Evolutionary conservation across 2,888 invertebrate genomes (phyloP).

Genomic region (Salpingus planirostris): DNA sequence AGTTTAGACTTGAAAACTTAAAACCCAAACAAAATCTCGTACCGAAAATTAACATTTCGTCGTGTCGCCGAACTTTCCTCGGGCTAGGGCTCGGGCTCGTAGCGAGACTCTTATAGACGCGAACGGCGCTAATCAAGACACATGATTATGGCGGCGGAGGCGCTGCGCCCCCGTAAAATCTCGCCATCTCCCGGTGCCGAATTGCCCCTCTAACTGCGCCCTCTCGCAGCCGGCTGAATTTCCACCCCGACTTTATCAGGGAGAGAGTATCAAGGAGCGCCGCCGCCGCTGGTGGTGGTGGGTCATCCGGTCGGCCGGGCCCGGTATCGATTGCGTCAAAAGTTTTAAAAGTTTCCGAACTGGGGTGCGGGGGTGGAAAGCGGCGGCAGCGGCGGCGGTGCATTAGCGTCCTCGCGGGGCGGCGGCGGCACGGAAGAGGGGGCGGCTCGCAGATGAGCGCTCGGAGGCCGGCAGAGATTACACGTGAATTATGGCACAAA

Average conservation of each 20-base stretch:
- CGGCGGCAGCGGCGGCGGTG: constrained; percentile 8
- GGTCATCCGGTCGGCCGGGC: no score
- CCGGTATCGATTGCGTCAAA: constrained; percentile 10
- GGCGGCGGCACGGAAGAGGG: constrained; percentile 20
- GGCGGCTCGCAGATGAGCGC: constrained; percentile 37
- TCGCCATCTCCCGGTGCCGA: background rate
- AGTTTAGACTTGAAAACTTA: no score
- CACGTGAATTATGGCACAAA: constrained; percentile 52
- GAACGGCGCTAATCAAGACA: constrained; percentile 44
- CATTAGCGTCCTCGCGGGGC: constrained; percentile 1
- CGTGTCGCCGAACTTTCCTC: no score
- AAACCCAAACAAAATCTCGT: no score
- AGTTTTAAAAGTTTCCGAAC: constrained; percentile 14
- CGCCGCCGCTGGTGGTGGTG: no score
- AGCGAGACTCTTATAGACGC: constrained; percentile 39
- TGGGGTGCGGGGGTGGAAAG: constrained; percentile 2
- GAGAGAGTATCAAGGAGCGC: no score
- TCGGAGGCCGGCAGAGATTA: constrained; percentile 46
- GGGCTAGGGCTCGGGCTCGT: no score
- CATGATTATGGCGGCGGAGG: constrained; percentile 40
- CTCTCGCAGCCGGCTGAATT: no score
- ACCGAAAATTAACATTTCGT: no score
- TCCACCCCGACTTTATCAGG: no score
- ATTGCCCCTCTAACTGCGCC: no score
- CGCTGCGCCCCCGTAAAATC: constrained; percentile 19